Evolutionary conservation across 1,140 invertebrate genomes (phyloP), one percentile per base, ranked within the genome.

Genomic region (Spodoptera frugiperda): DNA sequence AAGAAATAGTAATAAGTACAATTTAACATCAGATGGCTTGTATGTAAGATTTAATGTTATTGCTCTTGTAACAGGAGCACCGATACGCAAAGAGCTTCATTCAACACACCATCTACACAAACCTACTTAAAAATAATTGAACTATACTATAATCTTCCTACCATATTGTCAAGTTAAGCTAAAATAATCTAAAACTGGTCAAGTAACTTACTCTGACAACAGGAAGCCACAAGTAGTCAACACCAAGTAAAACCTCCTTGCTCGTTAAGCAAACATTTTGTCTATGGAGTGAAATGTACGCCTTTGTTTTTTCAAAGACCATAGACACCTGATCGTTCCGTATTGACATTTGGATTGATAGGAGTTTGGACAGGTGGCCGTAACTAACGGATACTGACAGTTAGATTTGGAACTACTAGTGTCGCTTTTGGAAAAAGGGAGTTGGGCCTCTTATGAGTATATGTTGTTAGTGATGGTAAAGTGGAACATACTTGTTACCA

Each of bases 151-250:
- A 8, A 39, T 2, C 25, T 39, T 8, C 33, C 33, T 0, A 10
- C 5, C 4, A 0, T 39, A 39, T 39, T 39, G 0, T 39, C 33
- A 39, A 8, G 9, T 39, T 3, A 39, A 39, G 9, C 25, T 39
- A 39, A 39, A 9, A 39, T 39, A 39, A 39, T 39, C 9, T 39
- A 39, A 39, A 39, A 39, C 33, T 39, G 8, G 33, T 10, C 33
- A 39, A 39, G 33, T 39, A 9, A 0, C 33, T 39, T 39, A 39
- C 33, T 39, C 9, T 14, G 1, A 55, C 30, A 77, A 76, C 63
- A 67, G 78, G 81, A 83, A 85, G 78, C 79, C 61, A 74, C 72
- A 80, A 80, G 81, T 82, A 81, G 78, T 80, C 79, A 71, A 71
- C 61, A 65, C 33, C 71, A 79, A 71, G 30, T 53, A 39, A 73